These are phyloP conservation scores for Ptilodon capucinus DNA, from an alignment of 2,888 invertebrate genomes.

Conservation along the genomic window DNA sequence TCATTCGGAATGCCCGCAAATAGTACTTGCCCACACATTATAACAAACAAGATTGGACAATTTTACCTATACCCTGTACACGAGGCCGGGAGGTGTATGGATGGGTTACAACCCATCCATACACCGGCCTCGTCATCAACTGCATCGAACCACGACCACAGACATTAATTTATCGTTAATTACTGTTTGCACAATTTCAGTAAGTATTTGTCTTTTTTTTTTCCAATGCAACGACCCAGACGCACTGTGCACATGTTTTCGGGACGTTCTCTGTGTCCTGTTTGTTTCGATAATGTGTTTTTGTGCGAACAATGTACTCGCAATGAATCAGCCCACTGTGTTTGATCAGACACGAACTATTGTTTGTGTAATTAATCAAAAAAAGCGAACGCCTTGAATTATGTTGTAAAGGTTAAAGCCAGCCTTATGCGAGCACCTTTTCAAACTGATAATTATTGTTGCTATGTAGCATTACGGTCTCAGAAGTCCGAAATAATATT, in stretches of 20 bases:
- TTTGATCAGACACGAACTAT: conserved; percentile 6
- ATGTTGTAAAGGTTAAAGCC: background rate
- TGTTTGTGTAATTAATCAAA: conserved; percentile 13
- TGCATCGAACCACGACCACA: background rate
- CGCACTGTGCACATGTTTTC: conserved; percentile 4
- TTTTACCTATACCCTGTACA: no score
- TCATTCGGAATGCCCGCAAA: no score
- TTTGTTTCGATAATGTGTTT: conserved; percentile 12
- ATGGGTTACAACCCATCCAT: no score
- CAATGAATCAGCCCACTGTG: conserved; percentile 24
- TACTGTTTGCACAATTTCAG: conserved; percentile 5
- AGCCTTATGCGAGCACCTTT: background rate
- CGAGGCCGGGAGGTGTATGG: background rate
- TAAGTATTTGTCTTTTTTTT: conserved; percentile 14
- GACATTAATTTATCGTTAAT: background rate
- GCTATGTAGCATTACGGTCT: no score
- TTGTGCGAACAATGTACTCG: conserved; percentile 18
- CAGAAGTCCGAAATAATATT: no score
- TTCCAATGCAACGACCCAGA: conserved; percentile 9
- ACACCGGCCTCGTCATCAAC: no score
- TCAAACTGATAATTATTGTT: background rate
- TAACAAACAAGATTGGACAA: no score
- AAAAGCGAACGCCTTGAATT: conserved; percentile 2
- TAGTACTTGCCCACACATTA: no score
- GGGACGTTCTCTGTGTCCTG: conserved; percentile 17